Base-by-base conservation (phyloP, 2,797 vertebrate genomes). In the Halcyon leucocephala region DNA sequence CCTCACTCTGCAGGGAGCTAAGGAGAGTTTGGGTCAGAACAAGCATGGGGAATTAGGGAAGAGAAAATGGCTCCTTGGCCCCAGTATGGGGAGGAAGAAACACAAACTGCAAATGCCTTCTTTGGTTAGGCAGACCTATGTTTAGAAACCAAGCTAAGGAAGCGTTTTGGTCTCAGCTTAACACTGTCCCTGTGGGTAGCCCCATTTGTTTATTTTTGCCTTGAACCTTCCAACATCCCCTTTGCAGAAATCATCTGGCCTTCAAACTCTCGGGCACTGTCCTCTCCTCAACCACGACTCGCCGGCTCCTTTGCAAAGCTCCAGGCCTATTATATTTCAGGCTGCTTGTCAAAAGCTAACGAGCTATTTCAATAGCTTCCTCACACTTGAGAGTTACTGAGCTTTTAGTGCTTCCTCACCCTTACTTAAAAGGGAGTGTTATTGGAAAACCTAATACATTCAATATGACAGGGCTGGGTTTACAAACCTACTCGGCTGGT, bases 381-480 rank as follows among this genome's bases (percentile, higher is more conserved):
- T 90, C 89, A 77, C 90, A 46, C 87, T 95, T 1, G 10, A 89
- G 87, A 93, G 88, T 92, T 86, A 95, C 90, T 77, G 80, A 84
- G 86, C 66, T 95, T 91, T 88, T 76, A 95, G 49, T 84, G 89
- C 42, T 91, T 95, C 89, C 77, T 91, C 90, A 95, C 42, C 58
- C 80, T 35, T 82, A 88, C 87, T 95, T 95, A 70, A 93, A 94
- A 95, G 77, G 22, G 85, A 9, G 51, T 57, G 70, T 62, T 93
- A 86, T 35, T 93, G 91, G 87, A 96, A 96, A 97, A 95, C 55
- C 65, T 94, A 96, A 95, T 90, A 33, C 33, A 88, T 96, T 93
- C 93, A 96, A 60, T 91, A 65, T 86, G 96, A 91, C 91, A 84
- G 31, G 77, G 62, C 80, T 14, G 55, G 60, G 55, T 88, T 93